Percentiles rank a stretch among this genome's conserved stretches.
Evolutionary conservation across 2,797 vertebrate genomes (phyloP).

Genomic region (Chelon auratus): DNA sequence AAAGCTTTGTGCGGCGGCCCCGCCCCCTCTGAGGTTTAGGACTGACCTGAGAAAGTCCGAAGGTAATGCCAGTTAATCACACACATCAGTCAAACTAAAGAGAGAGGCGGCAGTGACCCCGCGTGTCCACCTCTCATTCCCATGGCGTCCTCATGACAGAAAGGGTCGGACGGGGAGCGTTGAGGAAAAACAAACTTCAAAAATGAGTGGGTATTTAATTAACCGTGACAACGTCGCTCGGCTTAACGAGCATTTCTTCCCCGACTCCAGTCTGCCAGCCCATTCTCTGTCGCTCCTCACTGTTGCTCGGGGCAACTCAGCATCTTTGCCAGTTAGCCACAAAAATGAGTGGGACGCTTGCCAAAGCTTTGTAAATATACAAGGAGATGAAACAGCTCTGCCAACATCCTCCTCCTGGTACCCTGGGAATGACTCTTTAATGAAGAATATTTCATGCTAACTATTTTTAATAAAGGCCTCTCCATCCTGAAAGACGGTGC

Average conservation of each 20-base stretch:
- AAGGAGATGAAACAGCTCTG: conserved; percentile 57
- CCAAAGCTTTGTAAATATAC: conserved; percentile 73
- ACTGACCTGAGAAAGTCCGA: conserved; percentile 34
- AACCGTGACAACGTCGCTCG: conserved; percentile 67
- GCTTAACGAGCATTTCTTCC: conserved; percentile 70
- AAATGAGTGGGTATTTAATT: conserved; percentile 72
- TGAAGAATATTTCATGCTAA: conserved; percentile 60
- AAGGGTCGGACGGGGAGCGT: conserved; percentile 47
- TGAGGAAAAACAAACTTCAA: conserved; percentile 66
- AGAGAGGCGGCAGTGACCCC: conserved; percentile 40
- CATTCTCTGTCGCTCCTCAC: conserved; percentile 57
- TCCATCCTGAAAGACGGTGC: conserved; percentile 44
- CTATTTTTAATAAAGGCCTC: conserved; percentile 62
- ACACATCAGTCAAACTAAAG: conserved; percentile 53
- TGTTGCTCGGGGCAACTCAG: conserved; percentile 74
- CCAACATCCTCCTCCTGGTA: conserved; percentile 59
- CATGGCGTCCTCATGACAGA: conserved; percentile 52
- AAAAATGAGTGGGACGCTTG: conserved; percentile 61
- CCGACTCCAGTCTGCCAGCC: conserved; percentile 49
- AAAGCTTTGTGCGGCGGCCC: conserved; percentile 35
- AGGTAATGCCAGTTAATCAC: conserved; percentile 62
- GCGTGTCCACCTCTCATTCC: conserved; percentile 36
- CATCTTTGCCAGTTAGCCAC: conserved; percentile 70
- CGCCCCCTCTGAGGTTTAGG: conserved; percentile 19
- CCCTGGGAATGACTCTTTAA: conserved; percentile 53